Evolutionary conservation across 2,797 vertebrate species (phyloP).

Genomic region (Podarcis lilfordi): DNA sequence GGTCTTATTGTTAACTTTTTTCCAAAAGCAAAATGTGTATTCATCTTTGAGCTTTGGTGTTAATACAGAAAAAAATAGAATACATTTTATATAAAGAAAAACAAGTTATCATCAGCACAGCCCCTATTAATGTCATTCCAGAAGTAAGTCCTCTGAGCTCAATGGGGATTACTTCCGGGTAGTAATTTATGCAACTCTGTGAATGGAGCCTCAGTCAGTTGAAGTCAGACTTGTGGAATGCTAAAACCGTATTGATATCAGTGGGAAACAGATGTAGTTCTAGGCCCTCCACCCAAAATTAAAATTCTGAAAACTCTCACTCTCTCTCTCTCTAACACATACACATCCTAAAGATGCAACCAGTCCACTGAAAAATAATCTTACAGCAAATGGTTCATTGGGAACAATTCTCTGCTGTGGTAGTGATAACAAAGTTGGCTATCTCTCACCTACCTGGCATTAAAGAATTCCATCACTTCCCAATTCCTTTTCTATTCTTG

Average conservation of each 20-base stretch:
- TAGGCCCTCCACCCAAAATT: not conserved
- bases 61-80: too few relatives aligned
- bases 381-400: slow-evolving; percentile 29
- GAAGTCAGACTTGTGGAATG: not conserved
- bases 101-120: not conserved
- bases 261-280: not conserved
- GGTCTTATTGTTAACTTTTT: too few relatives aligned
- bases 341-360: not conserved
- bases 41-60: too few relatives aligned
- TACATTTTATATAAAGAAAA: not conserved
- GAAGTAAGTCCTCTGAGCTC: not conserved
- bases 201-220: not conserved
- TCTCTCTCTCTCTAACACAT: not conserved
- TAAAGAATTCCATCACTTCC: slow-evolving; percentile 42
- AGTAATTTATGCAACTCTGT: not conserved
- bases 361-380: not conserved
- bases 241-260: too few relatives aligned
- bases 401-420: slow-evolving; percentile 37
- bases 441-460: slow-evolving; percentile 46
- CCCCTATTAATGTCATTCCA: not conserved
- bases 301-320: not conserved
- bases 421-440: slow-evolving; percentile 52
- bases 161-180: not conserved
- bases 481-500: slow-evolving; percentile 47
- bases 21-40: too few relatives aligned